Base-by-base conservation (phyloP, 2,113 vertebrate species). In the Rhabdomys dilectus region DNA sequence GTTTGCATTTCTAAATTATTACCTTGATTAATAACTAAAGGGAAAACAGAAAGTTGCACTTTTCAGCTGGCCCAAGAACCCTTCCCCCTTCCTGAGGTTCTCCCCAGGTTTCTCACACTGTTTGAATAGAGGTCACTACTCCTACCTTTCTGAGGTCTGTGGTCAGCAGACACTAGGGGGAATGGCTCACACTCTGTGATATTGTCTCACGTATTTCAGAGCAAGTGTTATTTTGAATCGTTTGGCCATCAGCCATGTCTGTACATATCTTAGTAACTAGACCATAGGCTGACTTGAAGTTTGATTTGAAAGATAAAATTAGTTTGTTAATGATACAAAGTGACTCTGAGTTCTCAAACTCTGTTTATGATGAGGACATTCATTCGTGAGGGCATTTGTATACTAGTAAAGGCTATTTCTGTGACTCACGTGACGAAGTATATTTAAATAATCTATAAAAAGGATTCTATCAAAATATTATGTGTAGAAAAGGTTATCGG, bases 291-390 rank as follows among this genome's bases (percentile, higher is more conserved):
- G 64, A 77, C 75, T 36, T 94, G 80, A 91, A 53, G 82, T 53
- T 70, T 34, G 42, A 75, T 70, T 70, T 68, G 81, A 91, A 95
- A 85, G 66, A 17, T 66, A 66, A 70, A 36, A 29, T 34, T 68
- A 51, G 78, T 68, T 70, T 51, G 48, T 60, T 48, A 82, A 75
- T 84, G 78, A 53, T 39, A 48, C 84, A 29, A 66, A 66, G 64
- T 66, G 85, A 78, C 16, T 72, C 62, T 62, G 73, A 45, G 11
- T 31, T 56, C 60, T 29, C 10, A 22, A 58, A 75, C 15, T 39
- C 77, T 17, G 77, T 80, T 92, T 36, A 73, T 13, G 26, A 22
- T 15, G 36, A 81, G 4, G 39, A 45, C 17, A 3, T 86, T 76
- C 56, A 19, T 58, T 58, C 56, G 51, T 87, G 48, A 85, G 12